Evolutionary conservation across 2,797 vertebrate species (phyloP), one percentile per base, ranked within the genome.

Genomic region (Hippoglossus hippoglossus): DNA sequence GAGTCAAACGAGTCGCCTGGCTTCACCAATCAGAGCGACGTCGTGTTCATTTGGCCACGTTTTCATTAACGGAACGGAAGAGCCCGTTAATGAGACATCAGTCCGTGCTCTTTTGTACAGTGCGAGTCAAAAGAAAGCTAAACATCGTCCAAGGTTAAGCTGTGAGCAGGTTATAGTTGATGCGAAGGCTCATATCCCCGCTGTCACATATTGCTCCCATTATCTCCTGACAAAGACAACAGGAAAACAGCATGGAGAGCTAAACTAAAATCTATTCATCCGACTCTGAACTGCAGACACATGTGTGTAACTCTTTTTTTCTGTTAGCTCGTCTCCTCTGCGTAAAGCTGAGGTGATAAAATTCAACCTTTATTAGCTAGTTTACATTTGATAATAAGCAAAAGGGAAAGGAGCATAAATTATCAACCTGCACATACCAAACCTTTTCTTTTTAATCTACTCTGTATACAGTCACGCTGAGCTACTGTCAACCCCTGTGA

Each of bases 41-140:
- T 34, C 3, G 51, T 54, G 78, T 87, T 91, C 77, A 79, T 81
- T 86, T 85, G 67, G 53, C 62, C 44, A 26, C 65, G 81, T 87
- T 87, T 90, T 92, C 79, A 90, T 90, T 85, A 91, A 77, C 79
- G 75, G 80, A 70, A 80, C 24, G 57, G 81, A 83, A 82, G 79
- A 67, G 3, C 26, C 56, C 56, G 58, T 87, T 89, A 91, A 88
- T 73, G 82, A 88, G 84, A 80, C 78, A 61, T 86, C 76, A 81
- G 65, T 73, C 74, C 26, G 26, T 8, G n/a, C 24, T 82, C 73
- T 89, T 46, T 76, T 89, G 72, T 80, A 69, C 65, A 75, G 71
- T 44, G 19, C 15, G 41, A 78, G 82, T 81, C 77, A 81, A 87
- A 86, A 84, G 80, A 81, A 85, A 85, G 77, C 77, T 62, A 76